These are phyloP conservation scores for Coryphaenoides rupestris DNA, from an alignment of 2,113 vertebrate species.

Conservation along the genomic window DNA sequence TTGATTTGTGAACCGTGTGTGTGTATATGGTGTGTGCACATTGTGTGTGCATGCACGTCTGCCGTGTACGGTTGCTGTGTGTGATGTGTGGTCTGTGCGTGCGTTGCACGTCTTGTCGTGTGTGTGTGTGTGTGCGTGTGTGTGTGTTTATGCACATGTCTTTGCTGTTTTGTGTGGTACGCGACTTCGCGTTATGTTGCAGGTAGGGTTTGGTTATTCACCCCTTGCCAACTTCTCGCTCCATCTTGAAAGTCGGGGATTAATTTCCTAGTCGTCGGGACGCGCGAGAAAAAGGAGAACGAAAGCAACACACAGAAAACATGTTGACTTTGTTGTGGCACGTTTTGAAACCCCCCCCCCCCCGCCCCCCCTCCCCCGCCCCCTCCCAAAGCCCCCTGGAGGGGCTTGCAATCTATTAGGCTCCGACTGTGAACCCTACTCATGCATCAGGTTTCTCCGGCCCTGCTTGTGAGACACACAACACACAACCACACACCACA, in stretches of 20 bases:
- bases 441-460: neutral
- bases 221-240: slow-evolving; percentile 55
- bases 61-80: neutral
- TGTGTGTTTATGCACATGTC: neutral
- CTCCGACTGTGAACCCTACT: slow-evolving; percentile 28
- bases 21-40: neutral
- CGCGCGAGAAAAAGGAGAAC: slow-evolving; percentile 44
- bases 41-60: neutral
- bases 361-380: too few relatives aligned
- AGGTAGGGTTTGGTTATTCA: too few relatives aligned
- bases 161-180: too few relatives aligned
- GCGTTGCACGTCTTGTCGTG: neutral
- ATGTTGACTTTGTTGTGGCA: slow-evolving; percentile 59
- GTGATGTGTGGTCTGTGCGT: neutral
- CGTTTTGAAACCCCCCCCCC: slow-evolving; percentile 32
- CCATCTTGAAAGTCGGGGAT: slow-evolving; percentile 61
- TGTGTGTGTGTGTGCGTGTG: neutral
- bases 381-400: too few relatives aligned
- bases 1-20: too few relatives aligned
- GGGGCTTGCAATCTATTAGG: neutral
- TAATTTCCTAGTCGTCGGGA: slow-evolving; percentile 60
- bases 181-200: too few relatives aligned
- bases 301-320: slow-evolving; percentile 28
- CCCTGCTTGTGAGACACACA: neutral
- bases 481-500: slow-evolving; percentile 14